Conservation (phyloP, 2,888 invertebrate species). For the Cenopis cana region DNA sequence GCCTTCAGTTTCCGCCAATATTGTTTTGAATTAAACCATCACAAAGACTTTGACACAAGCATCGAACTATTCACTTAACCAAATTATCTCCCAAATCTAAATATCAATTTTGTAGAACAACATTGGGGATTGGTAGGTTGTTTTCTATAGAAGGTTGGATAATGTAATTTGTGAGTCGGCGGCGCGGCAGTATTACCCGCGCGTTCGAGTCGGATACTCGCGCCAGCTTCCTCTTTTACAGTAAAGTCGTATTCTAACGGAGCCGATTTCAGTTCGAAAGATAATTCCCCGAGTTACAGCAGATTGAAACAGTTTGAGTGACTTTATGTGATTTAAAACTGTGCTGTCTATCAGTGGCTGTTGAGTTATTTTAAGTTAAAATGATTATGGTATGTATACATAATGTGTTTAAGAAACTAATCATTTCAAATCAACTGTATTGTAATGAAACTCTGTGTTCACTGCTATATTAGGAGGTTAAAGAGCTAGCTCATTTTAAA, state of each 20-base stretch:
- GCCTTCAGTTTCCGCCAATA: slow-evolving; percentile 13
- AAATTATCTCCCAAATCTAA: slow-evolving; percentile 4
- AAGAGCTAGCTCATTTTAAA: not conserved
- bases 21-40: slow-evolving; percentile 34
- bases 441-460: no score
- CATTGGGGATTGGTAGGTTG: slow-evolving; percentile 14
- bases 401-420: no score
- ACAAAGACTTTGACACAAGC: not conserved
- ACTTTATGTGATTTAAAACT: not conserved
- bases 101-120: slow-evolving; percentile 26
- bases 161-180: slow-evolving; percentile 22
- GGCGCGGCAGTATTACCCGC: slow-evolving; percentile 19
- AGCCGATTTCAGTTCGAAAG: not conserved
- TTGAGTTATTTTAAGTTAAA: not conserved
- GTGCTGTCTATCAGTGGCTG: not conserved
- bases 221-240: slow-evolving; percentile 1
- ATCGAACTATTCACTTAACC: slow-evolving; percentile 3
- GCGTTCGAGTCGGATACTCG: not conserved
- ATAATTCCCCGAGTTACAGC: not conserved
- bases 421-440: no score
- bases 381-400: not conserved
- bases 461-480: not conserved
- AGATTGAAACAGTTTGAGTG: not conserved
- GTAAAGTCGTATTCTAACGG: not conserved
- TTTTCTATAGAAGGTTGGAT: slow-evolving; percentile 16